Conservation (phyloP, 2,797 vertebrate species). For the Podargus strigoides region DNA sequence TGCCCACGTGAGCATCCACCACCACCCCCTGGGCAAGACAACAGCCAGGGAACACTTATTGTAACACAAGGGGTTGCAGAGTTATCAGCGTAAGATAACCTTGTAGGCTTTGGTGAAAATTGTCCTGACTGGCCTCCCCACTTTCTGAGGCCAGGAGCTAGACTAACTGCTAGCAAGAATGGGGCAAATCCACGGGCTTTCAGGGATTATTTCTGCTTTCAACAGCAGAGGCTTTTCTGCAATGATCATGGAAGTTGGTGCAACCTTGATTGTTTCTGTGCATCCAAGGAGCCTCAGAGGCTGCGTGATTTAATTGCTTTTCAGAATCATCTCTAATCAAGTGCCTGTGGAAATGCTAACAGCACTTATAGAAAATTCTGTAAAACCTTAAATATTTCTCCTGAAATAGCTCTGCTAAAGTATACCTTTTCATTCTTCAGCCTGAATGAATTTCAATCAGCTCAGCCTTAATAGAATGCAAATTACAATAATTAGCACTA, state of each 20-base stretch:
- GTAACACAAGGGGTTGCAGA: neutral
- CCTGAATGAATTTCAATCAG: conserved; percentile 23
- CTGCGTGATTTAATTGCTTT: conserved; percentile 20
- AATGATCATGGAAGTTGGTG: neutral
- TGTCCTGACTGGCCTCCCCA: neutral
- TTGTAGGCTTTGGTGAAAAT: neutral
- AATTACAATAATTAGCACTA: conserved; percentile 37
- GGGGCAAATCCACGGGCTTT: neutral
- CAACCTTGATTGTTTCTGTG: neutral
- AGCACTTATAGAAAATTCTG: neutral
- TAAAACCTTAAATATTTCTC: neutral
- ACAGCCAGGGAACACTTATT: neutral
- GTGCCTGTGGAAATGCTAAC: neutral
- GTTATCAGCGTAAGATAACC: neutral
- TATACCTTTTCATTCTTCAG: neutral
- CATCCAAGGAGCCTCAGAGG: neutral
- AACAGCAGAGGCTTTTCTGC: neutral
- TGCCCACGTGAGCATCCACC: accelerated
- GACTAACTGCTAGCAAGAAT: neutral
- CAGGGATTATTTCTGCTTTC: neutral
- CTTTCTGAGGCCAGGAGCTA: neutral
- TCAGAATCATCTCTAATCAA: neutral
- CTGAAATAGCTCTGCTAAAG: neutral
- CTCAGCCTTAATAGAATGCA: conserved; percentile 19
- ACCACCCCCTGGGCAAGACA: accelerated